A percentile compares a stretch with the other conserved stretches of the same genome.
phyloP scores from a whole-genome alignment of 2,797 vertebrate genomes.

The Paedocypris micromegethes region DNA sequence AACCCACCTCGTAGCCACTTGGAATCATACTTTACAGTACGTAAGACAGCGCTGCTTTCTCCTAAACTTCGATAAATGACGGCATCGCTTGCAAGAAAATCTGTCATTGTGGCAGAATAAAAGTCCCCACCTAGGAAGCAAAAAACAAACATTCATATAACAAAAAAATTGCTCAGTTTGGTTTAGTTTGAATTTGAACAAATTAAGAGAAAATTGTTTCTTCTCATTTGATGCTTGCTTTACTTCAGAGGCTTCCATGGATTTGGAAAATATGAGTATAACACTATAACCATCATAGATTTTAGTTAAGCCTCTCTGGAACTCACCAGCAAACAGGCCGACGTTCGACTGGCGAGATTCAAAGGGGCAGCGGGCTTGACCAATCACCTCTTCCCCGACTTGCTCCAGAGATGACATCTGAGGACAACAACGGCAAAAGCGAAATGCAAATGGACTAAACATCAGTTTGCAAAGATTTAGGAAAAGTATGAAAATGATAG shows the following conservation, averaged over 20 bases:
- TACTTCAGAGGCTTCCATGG: conserved; percentile 53
- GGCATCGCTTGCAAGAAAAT: conserved; percentile 89
- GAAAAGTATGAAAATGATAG: too few species aligned
- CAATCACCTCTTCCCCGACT: conserved; percentile 86
- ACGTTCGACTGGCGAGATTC: conserved; percentile 87
- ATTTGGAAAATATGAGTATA: conserved; percentile 67
- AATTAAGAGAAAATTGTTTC: conserved; percentile 29
- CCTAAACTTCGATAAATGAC: conserved; percentile 93
- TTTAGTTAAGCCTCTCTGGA: conserved; percentile 37
- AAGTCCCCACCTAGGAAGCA: conserved; percentile 77
- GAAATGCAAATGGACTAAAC: background rate
- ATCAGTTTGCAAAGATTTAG: background rate
- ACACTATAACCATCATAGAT: conserved; percentile 55
- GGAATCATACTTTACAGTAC: conserved; percentile 91
- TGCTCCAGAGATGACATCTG: conserved; percentile 82
- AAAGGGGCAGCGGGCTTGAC: conserved; percentile 89
- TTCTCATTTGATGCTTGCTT: conserved; percentile 39
- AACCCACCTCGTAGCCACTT: conserved; percentile 89
- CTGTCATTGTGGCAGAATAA: conserved; percentile 88
- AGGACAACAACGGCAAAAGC: background rate
- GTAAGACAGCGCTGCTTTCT: conserved; percentile 76
- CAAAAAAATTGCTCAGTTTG: conserved; percentile 17
- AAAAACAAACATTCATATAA: conserved; percentile 9
- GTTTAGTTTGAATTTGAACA: conserved; percentile 13
- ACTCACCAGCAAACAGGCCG: conserved; percentile 84